Base-by-base conservation (phyloP, 2,113 vertebrate species). In the Hippopotamus amphibius region DNA sequence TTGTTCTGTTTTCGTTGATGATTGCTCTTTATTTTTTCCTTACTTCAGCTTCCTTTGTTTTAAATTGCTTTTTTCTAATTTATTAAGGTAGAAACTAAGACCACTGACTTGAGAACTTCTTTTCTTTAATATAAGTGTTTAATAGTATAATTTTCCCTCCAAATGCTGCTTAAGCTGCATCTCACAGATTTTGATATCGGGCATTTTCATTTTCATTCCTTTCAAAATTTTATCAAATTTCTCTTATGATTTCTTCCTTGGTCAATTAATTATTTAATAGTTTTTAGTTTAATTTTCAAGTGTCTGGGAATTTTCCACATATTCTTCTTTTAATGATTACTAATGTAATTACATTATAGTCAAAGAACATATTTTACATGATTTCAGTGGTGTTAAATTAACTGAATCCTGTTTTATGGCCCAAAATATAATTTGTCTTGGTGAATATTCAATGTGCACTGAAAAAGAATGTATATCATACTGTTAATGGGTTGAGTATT, bases 361-460 rank as follows among this genome's bases (percentile, higher is more conserved):
- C 84, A 65, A 72, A 57, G 5, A 74, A 87, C 24, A 17, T 61
- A 48, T 90, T 80, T 92, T 95, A 71, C 37, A 69, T 95, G 19
- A 94, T 85, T 93, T 81, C 26, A 84, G n/a, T 59, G 85, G 16
- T 50, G 41, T 80, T 68, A 90, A 65, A 61, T 71, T 83, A 72
- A 96, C 55, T 66, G 57, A 94, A 79, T 69, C 66, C 76, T 85
- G 48, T 68, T 87, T 96, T 92, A 88, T 85, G 63, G 77, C 30
- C 53, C 9, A 66, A 37, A 28, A 50, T 43, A 55, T 96, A 57
- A 84, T 85, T 79, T 82, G 15, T 71, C 28, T 69, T 57, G 24
- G 24, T 80, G 59, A 96, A 55, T 88, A 85, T 71, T 63, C 41
- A 43, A 59, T 8, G 69, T 43, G 22, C 19, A 53, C 71, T 69